A percentile compares a stretch with the other conserved stretches of the same genome.
These are phyloP conservation scores for Larimichthys polyactis DNA, from an alignment of 2,113 vertebrate genomes.

Conservation along the genomic window DNA sequence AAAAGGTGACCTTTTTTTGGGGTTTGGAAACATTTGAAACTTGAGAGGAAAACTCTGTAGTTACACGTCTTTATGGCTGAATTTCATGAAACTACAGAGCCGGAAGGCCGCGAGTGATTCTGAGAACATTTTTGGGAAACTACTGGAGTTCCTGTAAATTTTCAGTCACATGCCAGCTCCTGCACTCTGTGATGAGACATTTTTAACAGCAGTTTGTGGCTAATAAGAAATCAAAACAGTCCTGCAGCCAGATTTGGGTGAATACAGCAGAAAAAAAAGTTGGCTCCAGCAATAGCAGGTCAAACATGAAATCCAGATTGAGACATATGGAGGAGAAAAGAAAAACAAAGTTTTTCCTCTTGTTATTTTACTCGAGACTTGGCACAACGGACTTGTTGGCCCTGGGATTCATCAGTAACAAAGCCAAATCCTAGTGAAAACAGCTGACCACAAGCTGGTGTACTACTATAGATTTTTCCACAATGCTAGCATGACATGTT, in stretches of 20 bases:
- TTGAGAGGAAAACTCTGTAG: neutral
- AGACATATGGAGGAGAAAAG: neutral
- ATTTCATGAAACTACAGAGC: neutral
- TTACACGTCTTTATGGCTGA: neutral
- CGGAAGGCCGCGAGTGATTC: neutral
- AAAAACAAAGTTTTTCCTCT: neutral
- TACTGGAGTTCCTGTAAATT: neutral
- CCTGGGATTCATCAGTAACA: neutral
- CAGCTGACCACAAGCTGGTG: neutral
- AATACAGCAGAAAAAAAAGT: neutral
- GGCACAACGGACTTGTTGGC: neutral
- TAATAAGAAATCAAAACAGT: neutral
- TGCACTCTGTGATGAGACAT: neutral
- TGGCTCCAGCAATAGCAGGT: neutral
- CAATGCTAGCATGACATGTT: constrained; percentile 15
- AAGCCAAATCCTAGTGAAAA: constrained; percentile 1
- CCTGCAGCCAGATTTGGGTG: neutral
- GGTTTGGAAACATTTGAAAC: neutral
- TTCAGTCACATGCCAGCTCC: neutral
- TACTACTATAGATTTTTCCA: neutral
- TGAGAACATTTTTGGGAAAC: neutral
- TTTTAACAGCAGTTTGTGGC: neutral
- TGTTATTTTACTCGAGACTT: neutral
- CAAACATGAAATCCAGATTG: no score
- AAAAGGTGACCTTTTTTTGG: neutral